Percentiles rank a stretch among this genome's conserved stretches.
phyloP scores from a whole-genome alignment of 2,113 vertebrate genomes.

The Halichoerus grypus region DNA sequence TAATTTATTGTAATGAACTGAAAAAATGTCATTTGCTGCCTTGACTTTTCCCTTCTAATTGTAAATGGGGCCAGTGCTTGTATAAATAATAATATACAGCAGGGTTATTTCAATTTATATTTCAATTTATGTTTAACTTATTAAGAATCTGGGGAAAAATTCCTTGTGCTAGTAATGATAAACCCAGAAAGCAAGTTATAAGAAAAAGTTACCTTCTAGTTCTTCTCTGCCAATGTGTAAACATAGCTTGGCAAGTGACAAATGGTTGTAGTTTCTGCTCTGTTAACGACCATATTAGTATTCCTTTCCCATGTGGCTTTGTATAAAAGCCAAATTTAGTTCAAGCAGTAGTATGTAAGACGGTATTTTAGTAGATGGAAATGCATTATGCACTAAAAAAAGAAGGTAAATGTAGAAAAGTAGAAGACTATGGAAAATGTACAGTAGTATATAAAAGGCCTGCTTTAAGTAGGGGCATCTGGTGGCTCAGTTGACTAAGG shows the following conservation, averaged over 20 bases:
- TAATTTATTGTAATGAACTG: constrained; percentile 8
- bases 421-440: background rate
- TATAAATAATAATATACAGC: constrained; percentile 24
- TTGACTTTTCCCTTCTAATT: background rate
- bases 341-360: constrained; percentile 23
- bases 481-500: background rate
- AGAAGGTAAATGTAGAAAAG: background rate
- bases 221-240: background rate
- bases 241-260: constrained; percentile 17
- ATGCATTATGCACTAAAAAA: background rate
- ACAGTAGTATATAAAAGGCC: background rate
- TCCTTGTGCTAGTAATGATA: constrained; percentile 3
- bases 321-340: constrained; percentile 23
- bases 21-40: background rate
- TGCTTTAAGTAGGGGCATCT: background rate
- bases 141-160: background rate
- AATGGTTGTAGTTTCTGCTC: constrained; percentile 14
- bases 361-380: background rate
- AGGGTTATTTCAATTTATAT: constrained; percentile 23
- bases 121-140: background rate
- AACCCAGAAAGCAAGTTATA: background rate
- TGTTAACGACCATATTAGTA: background rate
- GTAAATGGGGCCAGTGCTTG: background rate
- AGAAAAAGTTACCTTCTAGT: background rate
- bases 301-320: background rate